A percentile compares a stretch with the other conserved stretches of the same genome.
Evolutionary conservation across 2,888 invertebrate genomes (phyloP).

Genomic region (Coelopa pilipes): DNA sequence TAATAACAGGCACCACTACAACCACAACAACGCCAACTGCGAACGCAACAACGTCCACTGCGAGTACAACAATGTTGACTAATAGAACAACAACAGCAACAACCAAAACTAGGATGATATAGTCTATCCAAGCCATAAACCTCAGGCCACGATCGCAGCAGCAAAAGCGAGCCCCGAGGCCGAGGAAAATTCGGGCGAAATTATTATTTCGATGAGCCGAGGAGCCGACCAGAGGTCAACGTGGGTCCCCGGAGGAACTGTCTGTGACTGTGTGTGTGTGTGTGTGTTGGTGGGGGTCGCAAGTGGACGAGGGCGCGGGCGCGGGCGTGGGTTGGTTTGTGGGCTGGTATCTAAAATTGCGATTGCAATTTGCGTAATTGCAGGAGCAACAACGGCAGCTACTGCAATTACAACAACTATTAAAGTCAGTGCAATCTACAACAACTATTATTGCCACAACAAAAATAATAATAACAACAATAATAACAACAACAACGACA

Average conservation of each 20-base stretch:
- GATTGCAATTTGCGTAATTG: constrained; percentile 50
- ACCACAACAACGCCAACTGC: too few relatives aligned
- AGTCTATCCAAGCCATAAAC: neutral
- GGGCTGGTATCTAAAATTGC: constrained; percentile 39
- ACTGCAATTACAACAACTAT: neutral
- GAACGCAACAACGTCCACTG: too few relatives aligned
- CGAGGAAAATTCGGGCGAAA: neutral
- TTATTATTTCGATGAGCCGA: constrained; percentile 23
- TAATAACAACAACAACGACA: constrained; percentile 30
- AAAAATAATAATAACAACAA: too few relatives aligned
- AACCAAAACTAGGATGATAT: neutral
- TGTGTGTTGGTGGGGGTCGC: neutral
- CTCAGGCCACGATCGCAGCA: neutral
- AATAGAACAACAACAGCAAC: neutral
- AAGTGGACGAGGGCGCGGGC: too few relatives aligned
- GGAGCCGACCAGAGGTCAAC: constrained; percentile 26
- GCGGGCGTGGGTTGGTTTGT: neutral
- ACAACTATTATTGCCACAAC: too few relatives aligned
- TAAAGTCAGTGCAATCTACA: too few relatives aligned
- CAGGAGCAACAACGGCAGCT: constrained; percentile 32
- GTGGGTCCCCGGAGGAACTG: constrained; percentile 23
- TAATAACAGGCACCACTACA: neutral
- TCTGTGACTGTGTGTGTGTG: neutral
- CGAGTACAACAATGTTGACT: too few relatives aligned
- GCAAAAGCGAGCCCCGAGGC: too few relatives aligned